Evolutionary conservation across 2,888 invertebrate genomes (phyloP).

Genomic region (Acrobasis consociella): DNA sequence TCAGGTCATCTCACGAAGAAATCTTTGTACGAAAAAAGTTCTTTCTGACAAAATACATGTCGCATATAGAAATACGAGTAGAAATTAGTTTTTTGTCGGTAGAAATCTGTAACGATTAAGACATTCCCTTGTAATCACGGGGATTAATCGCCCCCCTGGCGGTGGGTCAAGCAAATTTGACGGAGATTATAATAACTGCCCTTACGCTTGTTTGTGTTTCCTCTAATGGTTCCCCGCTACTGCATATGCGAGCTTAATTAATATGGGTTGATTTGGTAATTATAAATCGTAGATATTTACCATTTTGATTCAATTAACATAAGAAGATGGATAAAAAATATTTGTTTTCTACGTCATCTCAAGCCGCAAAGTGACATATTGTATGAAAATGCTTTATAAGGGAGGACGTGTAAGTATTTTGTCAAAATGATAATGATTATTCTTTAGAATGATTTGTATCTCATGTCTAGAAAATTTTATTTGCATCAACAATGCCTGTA

Average conservation of each 20-base stretch:
- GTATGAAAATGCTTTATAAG: no score
- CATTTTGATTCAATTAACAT: background rate
- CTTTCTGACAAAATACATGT: no score
- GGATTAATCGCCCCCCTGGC: conserved; percentile 41
- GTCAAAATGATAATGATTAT: no score
- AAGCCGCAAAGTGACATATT: background rate
- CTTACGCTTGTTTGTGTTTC: conserved; percentile 66
- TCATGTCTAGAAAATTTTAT: no score
- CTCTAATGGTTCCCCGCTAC: conserved; percentile 56
- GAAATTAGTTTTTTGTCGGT: background rate
- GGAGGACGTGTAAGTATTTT: no score
- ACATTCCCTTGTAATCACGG: conserved; percentile 39
- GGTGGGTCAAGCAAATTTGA: conserved; percentile 70
- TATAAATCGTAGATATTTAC: background rate
- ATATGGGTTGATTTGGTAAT: conserved; percentile 23
- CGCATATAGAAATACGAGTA: no score
- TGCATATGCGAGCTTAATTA: conserved; percentile 37
- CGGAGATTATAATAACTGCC: conserved; percentile 70
- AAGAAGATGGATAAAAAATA: background rate
- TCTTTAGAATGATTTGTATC: no score
- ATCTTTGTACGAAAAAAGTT: no score
- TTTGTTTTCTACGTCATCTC: background rate
- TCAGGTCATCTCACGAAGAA: no score
- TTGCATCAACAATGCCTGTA: no score
- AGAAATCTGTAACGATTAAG: conserved; percentile 14